phyloP scores from a whole-genome alignment of 2,113 vertebrate species.

The Rutilus rutilus region DNA sequence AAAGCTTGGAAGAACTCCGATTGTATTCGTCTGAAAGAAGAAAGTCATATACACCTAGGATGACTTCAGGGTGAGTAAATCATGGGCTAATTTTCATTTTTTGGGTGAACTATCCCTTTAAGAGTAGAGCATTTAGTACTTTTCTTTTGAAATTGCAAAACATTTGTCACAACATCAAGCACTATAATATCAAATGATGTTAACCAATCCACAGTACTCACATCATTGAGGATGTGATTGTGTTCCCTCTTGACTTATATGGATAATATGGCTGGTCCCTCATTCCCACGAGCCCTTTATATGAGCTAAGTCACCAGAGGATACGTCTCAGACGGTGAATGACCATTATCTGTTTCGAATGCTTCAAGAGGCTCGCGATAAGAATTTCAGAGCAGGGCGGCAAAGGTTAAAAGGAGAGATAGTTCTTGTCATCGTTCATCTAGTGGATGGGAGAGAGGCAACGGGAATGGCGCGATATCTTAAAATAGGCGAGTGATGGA shows the following conservation, averaged over 20 bases:
- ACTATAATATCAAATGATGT: neutral
- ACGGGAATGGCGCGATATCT: conserved; percentile 66
- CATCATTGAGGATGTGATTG: conserved; percentile 13
- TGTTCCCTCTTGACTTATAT: neutral
- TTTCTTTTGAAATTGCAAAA: neutral
- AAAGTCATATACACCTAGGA: too few relatives aligned
- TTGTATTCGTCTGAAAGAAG: too few relatives aligned
- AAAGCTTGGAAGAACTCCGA: too few relatives aligned
- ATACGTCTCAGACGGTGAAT: conserved; percentile 47
- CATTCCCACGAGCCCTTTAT: conserved; percentile 46
- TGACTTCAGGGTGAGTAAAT: too few relatives aligned
- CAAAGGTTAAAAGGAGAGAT: conserved; percentile 79
- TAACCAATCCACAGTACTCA: neutral
- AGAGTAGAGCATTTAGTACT: neutral
- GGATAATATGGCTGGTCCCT: conserved; percentile 4
- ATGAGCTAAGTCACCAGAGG: conserved; percentile 42
- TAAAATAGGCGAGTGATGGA: conserved; percentile 78
- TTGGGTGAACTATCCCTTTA: too few relatives aligned
- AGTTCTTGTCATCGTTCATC: conserved; percentile 72
- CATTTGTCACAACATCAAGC: neutral
- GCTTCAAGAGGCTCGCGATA: conserved; percentile 71
- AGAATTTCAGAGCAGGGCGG: conserved; percentile 67
- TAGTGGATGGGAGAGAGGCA: conserved; percentile 67
- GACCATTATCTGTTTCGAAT: conserved; percentile 68
- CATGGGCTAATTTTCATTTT: too few relatives aligned